Evolutionary conservation across 2,888 invertebrate species (phyloP).

Genomic region (Dione juno): DNA sequence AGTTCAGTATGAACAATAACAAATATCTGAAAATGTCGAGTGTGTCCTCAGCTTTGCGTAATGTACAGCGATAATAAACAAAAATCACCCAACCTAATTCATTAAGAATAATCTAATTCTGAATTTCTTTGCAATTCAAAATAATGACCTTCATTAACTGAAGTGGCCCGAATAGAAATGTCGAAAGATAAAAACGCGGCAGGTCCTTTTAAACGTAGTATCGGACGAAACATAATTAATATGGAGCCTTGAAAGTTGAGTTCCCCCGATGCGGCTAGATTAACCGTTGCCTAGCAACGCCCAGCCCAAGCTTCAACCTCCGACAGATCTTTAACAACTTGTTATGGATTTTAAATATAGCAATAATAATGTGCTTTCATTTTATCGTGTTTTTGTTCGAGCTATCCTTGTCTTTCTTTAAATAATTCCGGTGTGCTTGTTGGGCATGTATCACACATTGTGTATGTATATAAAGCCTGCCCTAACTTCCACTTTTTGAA

Average conservation of each 20-base stretch:
- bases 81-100: slow-evolving; percentile 18
- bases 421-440: background rate
- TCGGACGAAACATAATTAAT: slow-evolving; percentile 42
- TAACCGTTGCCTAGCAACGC: slow-evolving; percentile 37
- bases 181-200: slow-evolving; percentile 40
- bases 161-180: slow-evolving; percentile 33
- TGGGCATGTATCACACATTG: too few relatives aligned
- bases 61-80: background rate
- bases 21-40: background rate
- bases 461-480: too few relatives aligned
- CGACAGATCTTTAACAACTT: slow-evolving; percentile 8
- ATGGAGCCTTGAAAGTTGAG: slow-evolving; percentile 37
- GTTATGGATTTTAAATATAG: slow-evolving; percentile 20
- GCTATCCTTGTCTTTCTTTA: background rate
- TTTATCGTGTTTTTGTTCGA: background rate
- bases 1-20: background rate
- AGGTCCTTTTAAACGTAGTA: slow-evolving; percentile 37
- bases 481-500: too few relatives aligned
- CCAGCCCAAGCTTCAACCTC: background rate
- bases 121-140: slow-evolving; percentile 36
- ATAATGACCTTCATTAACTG: slow-evolving; percentile 43
- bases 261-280: slow-evolving; percentile 36
- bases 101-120: slow-evolving; percentile 28
- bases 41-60: background rate
- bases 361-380: slow-evolving; percentile 18